Conservation (phyloP, 2,797 vertebrate species). For the Gymnodraco acuticeps region DNA sequence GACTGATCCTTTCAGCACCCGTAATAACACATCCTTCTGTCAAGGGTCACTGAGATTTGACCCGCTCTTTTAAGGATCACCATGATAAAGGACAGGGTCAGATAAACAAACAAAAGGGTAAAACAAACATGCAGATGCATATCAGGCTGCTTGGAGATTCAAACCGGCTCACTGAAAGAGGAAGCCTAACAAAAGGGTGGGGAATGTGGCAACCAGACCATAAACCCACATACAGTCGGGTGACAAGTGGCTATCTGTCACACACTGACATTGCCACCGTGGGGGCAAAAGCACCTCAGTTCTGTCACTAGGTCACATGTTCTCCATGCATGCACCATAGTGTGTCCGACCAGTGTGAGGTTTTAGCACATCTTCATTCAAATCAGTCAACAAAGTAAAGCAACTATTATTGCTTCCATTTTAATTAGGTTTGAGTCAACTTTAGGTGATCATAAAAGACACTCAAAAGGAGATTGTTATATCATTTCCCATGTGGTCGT, state of each 20-base stretch:
- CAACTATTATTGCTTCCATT: not conserved
- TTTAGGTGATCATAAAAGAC: not conserved
- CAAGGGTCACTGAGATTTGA: not conserved
- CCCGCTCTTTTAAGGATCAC: conserved; percentile 1
- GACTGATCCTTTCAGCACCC: not conserved
- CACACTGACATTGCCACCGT: conserved; percentile 56
- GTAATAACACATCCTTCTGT: conserved; percentile 1
- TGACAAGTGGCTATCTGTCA: conserved; percentile 74
- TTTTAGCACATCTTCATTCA: not conserved
- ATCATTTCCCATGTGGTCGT: not conserved
- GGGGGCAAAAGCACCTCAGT: conserved; percentile 23
- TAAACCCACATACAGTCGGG: conserved; percentile 77
- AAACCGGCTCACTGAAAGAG: conserved; percentile 34
- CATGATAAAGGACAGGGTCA: not conserved
- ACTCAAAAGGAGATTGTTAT: not conserved
- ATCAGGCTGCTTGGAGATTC: conserved; percentile 11
- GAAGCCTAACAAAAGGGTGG: conserved; percentile 75
- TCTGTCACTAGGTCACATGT: conserved; percentile 16
- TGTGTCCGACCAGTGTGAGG: not conserved
- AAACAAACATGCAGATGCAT: conserved; percentile 16
- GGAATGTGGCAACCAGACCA: conserved; percentile 85
- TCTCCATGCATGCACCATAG: not conserved
- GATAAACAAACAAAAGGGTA: conserved; percentile 7
- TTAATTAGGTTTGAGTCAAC: not conserved
- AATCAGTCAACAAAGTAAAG: not conserved